phyloP scores from a whole-genome alignment of 1,140 invertebrate genomes.

The Diorhabda sublineata region DNA sequence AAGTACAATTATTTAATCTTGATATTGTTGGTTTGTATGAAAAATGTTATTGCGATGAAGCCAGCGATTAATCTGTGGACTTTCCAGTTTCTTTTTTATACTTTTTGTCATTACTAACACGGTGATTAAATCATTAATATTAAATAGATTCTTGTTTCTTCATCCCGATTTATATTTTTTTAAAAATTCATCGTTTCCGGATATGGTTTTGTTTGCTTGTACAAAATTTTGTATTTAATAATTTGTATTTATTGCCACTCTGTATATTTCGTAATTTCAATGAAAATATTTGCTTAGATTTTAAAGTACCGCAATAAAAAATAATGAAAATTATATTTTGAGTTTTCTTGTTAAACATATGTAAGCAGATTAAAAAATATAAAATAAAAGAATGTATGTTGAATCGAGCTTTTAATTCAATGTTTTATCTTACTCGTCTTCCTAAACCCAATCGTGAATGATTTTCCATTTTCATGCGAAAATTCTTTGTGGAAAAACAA shows the following conservation, averaged over 20 bases:
- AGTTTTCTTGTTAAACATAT: constrained; percentile 20
- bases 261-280: constrained; percentile 32
- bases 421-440: background rate
- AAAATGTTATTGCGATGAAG: background rate
- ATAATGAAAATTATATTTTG: constrained; percentile 21
- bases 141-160: background rate
- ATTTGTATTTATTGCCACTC: constrained; percentile 33
- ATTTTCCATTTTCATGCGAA: too few species aligned
- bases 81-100: constrained; percentile 21
- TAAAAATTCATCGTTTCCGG: background rate
- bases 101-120: constrained; percentile 24
- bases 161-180: constrained; percentile 16
- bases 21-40: too few species aligned
- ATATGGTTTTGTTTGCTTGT: constrained; percentile 23
- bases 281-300: constrained; percentile 28
- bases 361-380: constrained; percentile 16
- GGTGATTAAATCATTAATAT: constrained; percentile 12
- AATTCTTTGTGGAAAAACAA: too few species aligned
- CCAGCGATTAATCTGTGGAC: constrained; percentile 8
- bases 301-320: constrained; percentile 34
- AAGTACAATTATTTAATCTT: too few species aligned
- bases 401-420: constrained; percentile 5
- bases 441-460: too few species aligned
- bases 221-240: constrained; percentile 33
- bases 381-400: constrained; percentile 20